Evolutionary conservation across 2,113 vertebrate species (phyloP).

Genomic region (Notiomystis cincta): DNA sequence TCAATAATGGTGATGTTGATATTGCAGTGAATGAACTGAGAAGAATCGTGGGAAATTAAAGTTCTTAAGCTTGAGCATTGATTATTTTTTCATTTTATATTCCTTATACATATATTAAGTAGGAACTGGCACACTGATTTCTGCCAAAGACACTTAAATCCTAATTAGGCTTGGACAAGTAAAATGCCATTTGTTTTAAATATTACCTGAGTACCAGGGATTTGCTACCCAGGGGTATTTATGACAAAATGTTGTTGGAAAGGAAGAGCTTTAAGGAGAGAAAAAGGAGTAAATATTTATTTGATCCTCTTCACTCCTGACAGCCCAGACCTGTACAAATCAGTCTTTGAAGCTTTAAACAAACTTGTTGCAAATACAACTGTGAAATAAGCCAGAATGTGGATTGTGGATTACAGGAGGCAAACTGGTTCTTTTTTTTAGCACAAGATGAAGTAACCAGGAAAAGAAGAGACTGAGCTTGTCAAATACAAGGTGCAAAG

Average conservation of each 20-base stretch:
- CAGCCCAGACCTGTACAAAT: background rate
- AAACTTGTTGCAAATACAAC: background rate
- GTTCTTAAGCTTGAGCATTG: background rate
- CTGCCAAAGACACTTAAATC: background rate
- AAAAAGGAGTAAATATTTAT: background rate
- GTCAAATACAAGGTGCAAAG: background rate
- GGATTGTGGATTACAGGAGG: background rate
- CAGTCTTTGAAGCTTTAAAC: conserved; percentile 1
- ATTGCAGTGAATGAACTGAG: background rate
- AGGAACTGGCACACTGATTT: background rate
- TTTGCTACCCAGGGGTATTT: background rate
- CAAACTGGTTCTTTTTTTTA: background rate
- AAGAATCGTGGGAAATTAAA: background rate
- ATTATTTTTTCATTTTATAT: background rate
- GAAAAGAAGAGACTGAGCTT: background rate
- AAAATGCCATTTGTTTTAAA: background rate
- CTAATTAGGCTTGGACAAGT: background rate
- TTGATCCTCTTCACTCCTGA: background rate
- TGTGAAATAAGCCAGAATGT: conserved; percentile 40
- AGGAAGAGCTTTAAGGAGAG: background rate
- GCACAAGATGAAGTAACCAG: background rate
- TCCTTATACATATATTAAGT: background rate
- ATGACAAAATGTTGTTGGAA: background rate
- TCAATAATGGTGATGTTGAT: background rate
- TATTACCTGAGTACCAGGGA: background rate